Evolutionary conservation across 2,888 invertebrate genomes (phyloP).

Genomic region (Aporophyla nigra): DNA sequence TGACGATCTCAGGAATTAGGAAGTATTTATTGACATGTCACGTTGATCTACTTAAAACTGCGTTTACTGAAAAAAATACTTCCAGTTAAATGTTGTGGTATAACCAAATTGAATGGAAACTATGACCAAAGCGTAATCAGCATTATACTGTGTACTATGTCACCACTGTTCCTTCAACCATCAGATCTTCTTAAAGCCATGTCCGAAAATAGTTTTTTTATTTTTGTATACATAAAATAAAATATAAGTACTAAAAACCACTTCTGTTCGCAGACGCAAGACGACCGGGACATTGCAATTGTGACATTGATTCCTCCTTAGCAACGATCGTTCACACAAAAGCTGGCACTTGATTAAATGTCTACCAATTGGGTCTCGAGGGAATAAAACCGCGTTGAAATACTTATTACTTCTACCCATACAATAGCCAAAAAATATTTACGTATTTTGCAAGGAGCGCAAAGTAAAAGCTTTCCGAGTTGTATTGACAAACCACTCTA

Average conservation of each 20-base stretch:
- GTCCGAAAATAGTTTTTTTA: neutral
- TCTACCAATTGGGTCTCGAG: neutral
- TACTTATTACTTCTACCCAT: conserved; percentile 34
- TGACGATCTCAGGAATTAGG: neutral
- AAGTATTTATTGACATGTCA: neutral
- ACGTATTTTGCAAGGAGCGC: conserved; percentile 65
- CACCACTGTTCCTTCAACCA: too few relatives aligned
- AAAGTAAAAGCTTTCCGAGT: conserved; percentile 79
- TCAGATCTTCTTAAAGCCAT: neutral
- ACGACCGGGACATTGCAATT: too few relatives aligned
- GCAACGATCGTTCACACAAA: conserved; percentile 15
- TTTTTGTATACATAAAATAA: neutral
- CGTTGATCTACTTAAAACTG: neutral
- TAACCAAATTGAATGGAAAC: neutral
- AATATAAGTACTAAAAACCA: neutral
- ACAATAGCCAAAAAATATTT: conserved; percentile 46
- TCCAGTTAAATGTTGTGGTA: neutral
- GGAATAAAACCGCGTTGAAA: conserved; percentile 16
- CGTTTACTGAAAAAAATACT: neutral
- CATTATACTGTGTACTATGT: too few relatives aligned
- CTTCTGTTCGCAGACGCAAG: neutral
- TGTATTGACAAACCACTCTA: conserved; percentile 84
- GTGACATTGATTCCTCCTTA: conserved; percentile 14
- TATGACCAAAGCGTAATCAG: neutral
- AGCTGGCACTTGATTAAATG: conserved; percentile 31